phyloP scores from a whole-genome alignment of 2,797 vertebrate genomes.

The Rhinoraja longicauda region DNA sequence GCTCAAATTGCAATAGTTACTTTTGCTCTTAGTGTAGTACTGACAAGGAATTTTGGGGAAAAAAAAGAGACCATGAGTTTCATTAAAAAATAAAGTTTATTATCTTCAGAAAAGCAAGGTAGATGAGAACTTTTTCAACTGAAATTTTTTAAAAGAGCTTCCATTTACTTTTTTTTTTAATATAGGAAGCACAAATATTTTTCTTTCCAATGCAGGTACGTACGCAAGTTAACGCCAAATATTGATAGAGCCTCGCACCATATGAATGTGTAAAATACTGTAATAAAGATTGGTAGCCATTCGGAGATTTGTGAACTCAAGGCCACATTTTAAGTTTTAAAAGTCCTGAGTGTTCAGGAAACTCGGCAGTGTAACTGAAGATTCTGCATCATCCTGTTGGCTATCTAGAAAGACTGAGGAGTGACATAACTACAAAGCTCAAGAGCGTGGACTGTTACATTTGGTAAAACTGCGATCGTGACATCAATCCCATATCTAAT shows the following conservation, averaged over 20 bases:
- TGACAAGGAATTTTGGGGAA: background rate
- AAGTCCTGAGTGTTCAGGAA: background rate
- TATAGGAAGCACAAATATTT: conserved; percentile 12
- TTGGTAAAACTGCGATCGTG: background rate
- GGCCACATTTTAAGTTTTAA: background rate
- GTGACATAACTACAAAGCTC: background rate
- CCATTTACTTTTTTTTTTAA: background rate
- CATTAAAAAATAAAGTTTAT: conserved; percentile 28
- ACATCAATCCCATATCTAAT: conserved; percentile 11
- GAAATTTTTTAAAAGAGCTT: conserved; percentile 15
- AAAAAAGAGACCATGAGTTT: background rate
- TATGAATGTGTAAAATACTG: background rate
- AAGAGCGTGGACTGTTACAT: conserved; percentile 5
- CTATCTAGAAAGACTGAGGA: background rate
- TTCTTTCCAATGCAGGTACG: conserved; percentile 21
- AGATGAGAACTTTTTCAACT: background rate
- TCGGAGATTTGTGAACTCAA: conserved; percentile 11
- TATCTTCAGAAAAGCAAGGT: conserved; percentile 24
- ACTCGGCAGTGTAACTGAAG: background rate
- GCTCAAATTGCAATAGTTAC: background rate
- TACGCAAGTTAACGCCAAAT: background rate
- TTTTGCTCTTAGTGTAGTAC: background rate
- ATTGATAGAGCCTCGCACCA: background rate
- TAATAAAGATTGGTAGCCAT: conserved; percentile 10
- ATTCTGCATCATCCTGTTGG: background rate